phyloP scores from a whole-genome alignment of 2,888 invertebrate genomes.

The Ormia ochracea region DNA sequence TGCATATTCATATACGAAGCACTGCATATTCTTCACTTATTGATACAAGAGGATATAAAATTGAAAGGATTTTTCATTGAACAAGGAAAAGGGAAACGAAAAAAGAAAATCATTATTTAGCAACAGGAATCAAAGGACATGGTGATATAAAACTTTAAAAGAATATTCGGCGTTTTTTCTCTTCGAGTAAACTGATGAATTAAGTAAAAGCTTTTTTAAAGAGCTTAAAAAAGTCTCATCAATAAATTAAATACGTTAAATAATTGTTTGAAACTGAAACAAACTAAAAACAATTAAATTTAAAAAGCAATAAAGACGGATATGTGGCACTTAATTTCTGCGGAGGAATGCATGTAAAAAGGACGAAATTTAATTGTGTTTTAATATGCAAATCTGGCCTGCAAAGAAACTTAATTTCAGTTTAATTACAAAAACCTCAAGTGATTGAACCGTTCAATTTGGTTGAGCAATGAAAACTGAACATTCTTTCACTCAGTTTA shows the following conservation, averaged over 20 bases:
- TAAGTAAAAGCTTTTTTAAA: conserved; percentile 27
- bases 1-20: not conserved
- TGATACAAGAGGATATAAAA: not conserved
- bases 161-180: not conserved
- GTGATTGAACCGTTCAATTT: no score
- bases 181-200: conserved; percentile 7
- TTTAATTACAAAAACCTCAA: no score
- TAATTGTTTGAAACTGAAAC: not conserved
- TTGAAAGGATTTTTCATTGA: conserved; percentile 26
- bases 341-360: no score
- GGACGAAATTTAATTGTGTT: no score
- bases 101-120: conserved; percentile 9
- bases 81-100: conserved; percentile 1
- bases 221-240: conserved; percentile 1
- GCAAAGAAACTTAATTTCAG: no score
- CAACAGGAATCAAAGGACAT: not conserved
- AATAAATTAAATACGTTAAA: conserved; percentile 24
- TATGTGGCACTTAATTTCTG: not conserved
- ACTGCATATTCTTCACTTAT: not conserved
- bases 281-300: not conserved
- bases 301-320: not conserved
- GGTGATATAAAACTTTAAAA: conserved; percentile 3
- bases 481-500: no score
- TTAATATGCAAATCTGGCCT: no score
- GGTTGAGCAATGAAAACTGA: no score